Evolutionary conservation across 2,797 vertebrate species (phyloP).

Genomic region (Mus spretus): DNA sequence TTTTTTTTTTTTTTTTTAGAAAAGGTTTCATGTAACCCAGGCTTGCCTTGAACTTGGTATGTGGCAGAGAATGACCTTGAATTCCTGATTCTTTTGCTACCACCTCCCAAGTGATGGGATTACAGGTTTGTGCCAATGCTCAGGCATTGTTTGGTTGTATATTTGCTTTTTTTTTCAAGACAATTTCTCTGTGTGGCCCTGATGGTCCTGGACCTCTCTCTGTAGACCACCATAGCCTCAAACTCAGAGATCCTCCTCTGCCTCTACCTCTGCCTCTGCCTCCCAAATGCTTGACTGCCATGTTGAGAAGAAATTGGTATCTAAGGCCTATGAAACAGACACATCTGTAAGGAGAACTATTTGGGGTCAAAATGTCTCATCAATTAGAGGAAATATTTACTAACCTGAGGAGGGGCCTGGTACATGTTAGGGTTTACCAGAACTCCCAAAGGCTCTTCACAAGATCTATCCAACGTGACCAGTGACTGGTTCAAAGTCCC

Average conservation of each 20-base stretch:
- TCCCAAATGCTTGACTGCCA: background rate
- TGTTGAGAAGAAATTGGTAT: background rate
- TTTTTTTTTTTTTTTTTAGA: background rate
- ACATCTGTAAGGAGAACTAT: slow-evolving; percentile 54
- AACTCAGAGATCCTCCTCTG: background rate
- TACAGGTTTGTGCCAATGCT: background rate
- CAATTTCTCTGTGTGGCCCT: background rate
- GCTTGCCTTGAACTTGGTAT: background rate
- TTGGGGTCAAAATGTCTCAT: slow-evolving; percentile 5
- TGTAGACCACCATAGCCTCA: background rate
- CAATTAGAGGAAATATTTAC: slow-evolving; percentile 69
- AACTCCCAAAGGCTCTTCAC: slow-evolving; percentile 86
- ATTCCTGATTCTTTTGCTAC: background rate
- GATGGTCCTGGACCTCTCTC: background rate
- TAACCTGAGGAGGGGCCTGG: slow-evolving; percentile 94
- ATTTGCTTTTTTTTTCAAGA: background rate
- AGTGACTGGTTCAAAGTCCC: slow-evolving; percentile 87
- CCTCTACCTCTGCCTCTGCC: background rate
- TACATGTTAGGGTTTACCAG: slow-evolving; percentile 95
- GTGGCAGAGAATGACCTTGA: background rate
- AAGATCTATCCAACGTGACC: slow-evolving; percentile 75
- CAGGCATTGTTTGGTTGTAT: background rate
- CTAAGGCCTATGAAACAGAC: slow-evolving; percentile 35
- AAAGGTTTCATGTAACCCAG: background rate
- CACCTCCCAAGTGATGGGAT: background rate